These are phyloP conservation scores for Rhingia rostrata DNA, from an alignment of 2,888 invertebrate genomes.

Conservation along the genomic window DNA sequence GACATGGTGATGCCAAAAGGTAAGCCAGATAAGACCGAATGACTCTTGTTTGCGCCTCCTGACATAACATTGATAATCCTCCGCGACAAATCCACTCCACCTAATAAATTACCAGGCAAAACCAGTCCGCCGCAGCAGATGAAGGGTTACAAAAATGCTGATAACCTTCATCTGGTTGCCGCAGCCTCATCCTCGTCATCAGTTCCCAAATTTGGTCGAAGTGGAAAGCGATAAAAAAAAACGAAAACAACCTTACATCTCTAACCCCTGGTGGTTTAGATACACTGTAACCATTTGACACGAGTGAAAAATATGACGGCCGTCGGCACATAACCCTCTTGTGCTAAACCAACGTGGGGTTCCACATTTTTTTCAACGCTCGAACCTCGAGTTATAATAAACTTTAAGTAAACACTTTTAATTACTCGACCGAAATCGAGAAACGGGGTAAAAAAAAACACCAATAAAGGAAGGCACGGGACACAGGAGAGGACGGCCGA, in stretches of 20 bases:
- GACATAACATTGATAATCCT: constrained; percentile 76
- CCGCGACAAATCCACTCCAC: constrained; percentile 46
- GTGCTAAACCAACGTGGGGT: constrained; percentile 8
- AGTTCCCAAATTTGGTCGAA: constrained; percentile 40
- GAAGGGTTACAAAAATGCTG: constrained; percentile 58
- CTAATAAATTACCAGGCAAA: constrained; percentile 68
- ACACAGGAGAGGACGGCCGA: background rate
- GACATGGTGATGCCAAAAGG: constrained; percentile 36
- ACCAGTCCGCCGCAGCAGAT: constrained; percentile 43
- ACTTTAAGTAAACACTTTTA: constrained; percentile 77
- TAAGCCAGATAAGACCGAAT: constrained; percentile 60
- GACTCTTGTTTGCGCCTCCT: constrained; percentile 67
- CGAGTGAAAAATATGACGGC: constrained; percentile 45
- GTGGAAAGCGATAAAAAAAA: constrained; percentile 60
- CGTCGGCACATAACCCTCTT: constrained; percentile 41
- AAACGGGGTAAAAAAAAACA: constrained; percentile 14
- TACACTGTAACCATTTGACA: constrained; percentile 42
- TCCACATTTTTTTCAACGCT: constrained; percentile 17
- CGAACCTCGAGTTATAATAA: constrained; percentile 65
- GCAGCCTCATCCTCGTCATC: constrained; percentile 26
- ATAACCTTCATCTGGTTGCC: constrained; percentile 55
- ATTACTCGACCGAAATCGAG: constrained; percentile 73
- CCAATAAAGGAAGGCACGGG: constrained; percentile 12
- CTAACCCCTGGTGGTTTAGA: constrained; percentile 32
- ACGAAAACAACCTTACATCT: constrained; percentile 5